These are phyloP conservation scores for Rhinolophus ferrumequinum DNA, from an alignment of 2,113 vertebrate genomes.

Conservation along the genomic window DNA sequence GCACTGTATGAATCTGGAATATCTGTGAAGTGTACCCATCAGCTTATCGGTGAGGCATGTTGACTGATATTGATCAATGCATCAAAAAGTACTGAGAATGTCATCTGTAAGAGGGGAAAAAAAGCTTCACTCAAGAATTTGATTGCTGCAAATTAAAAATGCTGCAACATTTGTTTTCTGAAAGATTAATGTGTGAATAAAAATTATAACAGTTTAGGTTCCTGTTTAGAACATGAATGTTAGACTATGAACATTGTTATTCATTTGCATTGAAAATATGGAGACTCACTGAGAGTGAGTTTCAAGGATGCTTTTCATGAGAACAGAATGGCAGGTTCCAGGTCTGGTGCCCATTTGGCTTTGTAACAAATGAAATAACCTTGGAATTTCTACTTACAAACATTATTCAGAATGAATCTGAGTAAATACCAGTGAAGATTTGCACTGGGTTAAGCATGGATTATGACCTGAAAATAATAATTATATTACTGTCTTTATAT, in stretches of 20 bases:
- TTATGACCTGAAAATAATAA: slow-evolving; percentile 64
- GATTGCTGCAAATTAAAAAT: slow-evolving; percentile 58
- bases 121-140: slow-evolving; percentile 56
- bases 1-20: slow-evolving; percentile 91
- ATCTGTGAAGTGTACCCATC: slow-evolving; percentile 86
- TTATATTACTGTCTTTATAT: slow-evolving; percentile 66
- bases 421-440: slow-evolving; percentile 53
- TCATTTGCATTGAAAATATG: slow-evolving; percentile 50
- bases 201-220: slow-evolving; percentile 38
- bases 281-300: slow-evolving; percentile 56
- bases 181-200: slow-evolving; percentile 55
- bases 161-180: slow-evolving; percentile 73
- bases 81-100: slow-evolving; percentile 54
- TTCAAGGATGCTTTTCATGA: slow-evolving; percentile 48
- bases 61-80: slow-evolving; percentile 72
- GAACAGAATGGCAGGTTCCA: background rate
- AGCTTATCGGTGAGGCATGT: slow-evolving; percentile 82
- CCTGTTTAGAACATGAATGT: slow-evolving; percentile 48
- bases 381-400: slow-evolving; percentile 57
- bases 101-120: slow-evolving; percentile 56
- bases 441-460: slow-evolving; percentile 47
- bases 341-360: slow-evolving; percentile 28
- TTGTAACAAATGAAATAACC: slow-evolving; percentile 46
- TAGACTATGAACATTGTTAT: slow-evolving; percentile 15
- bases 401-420: slow-evolving; percentile 43